Conservation (phyloP, 1,140 invertebrate species). For the Polyergus mexicanus region DNA sequence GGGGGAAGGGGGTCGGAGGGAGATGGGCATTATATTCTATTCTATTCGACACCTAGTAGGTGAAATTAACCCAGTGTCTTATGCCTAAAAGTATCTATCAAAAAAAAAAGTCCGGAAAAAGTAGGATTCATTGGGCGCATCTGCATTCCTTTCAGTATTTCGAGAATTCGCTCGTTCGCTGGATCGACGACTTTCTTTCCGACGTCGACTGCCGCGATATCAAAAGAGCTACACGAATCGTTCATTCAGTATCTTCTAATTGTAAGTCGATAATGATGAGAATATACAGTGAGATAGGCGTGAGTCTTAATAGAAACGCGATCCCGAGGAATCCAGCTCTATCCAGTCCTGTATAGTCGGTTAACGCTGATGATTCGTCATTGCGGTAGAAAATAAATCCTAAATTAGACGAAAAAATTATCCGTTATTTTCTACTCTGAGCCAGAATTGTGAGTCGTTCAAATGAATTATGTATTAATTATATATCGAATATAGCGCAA, state of each 20-base stretch:
- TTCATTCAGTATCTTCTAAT: constrained; percentile 29
- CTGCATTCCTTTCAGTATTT: constrained; percentile 54
- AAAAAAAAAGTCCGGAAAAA: constrained; percentile 45
- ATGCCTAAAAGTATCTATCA: constrained; percentile 42
- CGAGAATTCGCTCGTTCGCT: constrained; percentile 17
- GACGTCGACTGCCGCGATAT: constrained; percentile 28
- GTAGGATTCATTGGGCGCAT: constrained; percentile 30
- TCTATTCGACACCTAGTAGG: constrained; percentile 52
- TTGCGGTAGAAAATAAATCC: background rate
- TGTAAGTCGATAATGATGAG: constrained; percentile 46
- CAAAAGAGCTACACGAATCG: constrained; percentile 53
- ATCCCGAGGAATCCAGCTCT: background rate
- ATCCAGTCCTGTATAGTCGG: background rate
- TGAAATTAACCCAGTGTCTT: constrained; percentile 49
- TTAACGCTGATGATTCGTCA: constrained; percentile 23
- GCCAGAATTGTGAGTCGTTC: too few relatives aligned
- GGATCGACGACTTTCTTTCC: constrained; percentile 20
- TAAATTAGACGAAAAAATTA: background rate
- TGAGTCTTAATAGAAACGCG: constrained; percentile 14
- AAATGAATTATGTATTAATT: background rate
- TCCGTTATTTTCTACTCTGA: background rate
- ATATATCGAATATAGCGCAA: background rate
- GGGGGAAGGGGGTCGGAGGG: background rate
- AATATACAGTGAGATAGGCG: constrained; percentile 59
- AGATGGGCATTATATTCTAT: constrained; percentile 35